These are phyloP conservation scores for Cephus sareptanus DNA, from an alignment of 2,888 invertebrate species.

Conservation along the genomic window DNA sequence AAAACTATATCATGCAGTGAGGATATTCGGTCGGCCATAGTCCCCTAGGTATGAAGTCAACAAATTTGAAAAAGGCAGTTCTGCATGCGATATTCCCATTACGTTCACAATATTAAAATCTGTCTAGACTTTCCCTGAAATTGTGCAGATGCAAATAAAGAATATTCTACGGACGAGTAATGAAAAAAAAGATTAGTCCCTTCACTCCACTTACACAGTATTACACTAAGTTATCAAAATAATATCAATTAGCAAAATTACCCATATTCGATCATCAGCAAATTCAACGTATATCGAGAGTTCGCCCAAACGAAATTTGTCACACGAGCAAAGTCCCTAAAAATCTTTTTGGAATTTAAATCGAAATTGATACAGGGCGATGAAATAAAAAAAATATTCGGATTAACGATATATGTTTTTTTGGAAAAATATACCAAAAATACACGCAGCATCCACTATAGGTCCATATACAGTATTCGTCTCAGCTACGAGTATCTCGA, in stretches of 20 bases:
- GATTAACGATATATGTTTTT: too few relatives aligned
- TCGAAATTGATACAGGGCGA: background rate
- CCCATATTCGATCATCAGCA: background rate
- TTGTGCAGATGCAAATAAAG: background rate
- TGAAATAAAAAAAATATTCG: background rate
- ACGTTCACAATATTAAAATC: background rate
- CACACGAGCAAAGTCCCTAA: background rate
- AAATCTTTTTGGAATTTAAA: background rate
- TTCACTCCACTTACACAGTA: background rate
- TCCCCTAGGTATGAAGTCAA: background rate
- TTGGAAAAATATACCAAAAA: background rate
- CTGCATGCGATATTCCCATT: slow-evolving; percentile 23
- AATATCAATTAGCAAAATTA: background rate
- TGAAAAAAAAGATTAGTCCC: background rate
- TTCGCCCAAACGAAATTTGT: background rate
- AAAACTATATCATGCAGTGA: background rate
- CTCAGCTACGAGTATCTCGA: too few relatives aligned
- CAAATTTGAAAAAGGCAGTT: slow-evolving; percentile 17
- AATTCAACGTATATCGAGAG: background rate
- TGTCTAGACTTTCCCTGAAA: background rate
- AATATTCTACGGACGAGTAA: background rate
- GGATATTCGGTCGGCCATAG: background rate
- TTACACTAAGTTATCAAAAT: background rate
- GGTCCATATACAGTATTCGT: background rate
- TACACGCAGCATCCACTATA: background rate